Conservation (phyloP, 2,888 invertebrate species). For the Mermis nigrescens region DNA sequence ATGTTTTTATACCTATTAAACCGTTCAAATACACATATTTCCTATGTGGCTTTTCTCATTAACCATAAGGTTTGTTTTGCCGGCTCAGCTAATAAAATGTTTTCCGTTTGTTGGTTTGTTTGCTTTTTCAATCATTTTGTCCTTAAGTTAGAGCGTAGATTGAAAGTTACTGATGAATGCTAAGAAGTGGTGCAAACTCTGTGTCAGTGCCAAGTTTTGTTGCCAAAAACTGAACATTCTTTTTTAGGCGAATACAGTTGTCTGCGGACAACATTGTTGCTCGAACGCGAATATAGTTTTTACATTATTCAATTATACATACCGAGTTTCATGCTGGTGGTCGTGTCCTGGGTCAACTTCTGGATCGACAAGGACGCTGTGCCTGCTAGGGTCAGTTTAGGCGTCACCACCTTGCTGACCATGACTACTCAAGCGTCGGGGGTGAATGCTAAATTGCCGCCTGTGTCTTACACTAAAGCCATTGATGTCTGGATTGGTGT, state of each 20-base stretch:
- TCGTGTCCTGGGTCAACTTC: slow-evolving; percentile 70
- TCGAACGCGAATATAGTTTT: slow-evolving; percentile 95
- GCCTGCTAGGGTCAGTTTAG: slow-evolving; percentile 30
- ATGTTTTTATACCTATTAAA: no score
- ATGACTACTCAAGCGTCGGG: slow-evolving; percentile 91
- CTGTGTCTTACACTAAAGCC: slow-evolving; percentile 44
- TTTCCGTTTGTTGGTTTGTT: no score
- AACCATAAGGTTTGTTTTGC: no score
- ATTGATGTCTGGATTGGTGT: slow-evolving; percentile 31
- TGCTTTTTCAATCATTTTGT: no score
- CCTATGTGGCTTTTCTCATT: no score
- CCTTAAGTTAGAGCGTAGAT: no score
- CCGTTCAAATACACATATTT: no score
- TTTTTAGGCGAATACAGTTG: slow-evolving; percentile 94
- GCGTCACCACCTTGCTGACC: slow-evolving; percentile 81
- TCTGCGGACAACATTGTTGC: slow-evolving; percentile 77
- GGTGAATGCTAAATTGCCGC: slow-evolving; percentile 81
- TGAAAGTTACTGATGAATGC: no score
- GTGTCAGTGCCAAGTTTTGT: no score
- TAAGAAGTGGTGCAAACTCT: no score
- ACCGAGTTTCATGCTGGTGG: slow-evolving; percentile 44
- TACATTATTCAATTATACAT: slow-evolving; percentile 98
- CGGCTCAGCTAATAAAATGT: no score
- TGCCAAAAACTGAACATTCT: slow-evolving; percentile 13
- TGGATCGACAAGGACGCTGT: slow-evolving; percentile 32